phyloP scores from a whole-genome alignment of 2,797 vertebrate genomes.

The Pseudochromis fuscus region DNA sequence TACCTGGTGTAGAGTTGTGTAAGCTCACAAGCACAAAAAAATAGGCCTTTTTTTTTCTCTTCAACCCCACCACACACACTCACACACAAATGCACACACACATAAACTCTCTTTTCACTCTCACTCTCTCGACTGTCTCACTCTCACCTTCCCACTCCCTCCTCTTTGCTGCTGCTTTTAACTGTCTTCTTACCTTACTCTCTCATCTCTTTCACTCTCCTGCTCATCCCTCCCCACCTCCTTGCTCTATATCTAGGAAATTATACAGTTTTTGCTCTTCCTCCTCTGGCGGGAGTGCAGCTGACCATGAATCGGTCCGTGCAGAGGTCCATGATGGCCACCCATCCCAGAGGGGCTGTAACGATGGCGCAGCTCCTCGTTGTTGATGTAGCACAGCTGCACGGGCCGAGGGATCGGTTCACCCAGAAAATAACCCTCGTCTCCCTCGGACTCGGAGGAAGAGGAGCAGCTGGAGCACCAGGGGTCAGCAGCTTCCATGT shows the following conservation, averaged over 20 bases:
- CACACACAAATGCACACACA: slow-evolving; percentile 18
- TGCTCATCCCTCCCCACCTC: slow-evolving; percentile 54
- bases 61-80: slow-evolving; percentile 55
- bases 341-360: slow-evolving; percentile 88
- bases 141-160: slow-evolving; percentile 77
- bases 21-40: slow-evolving; percentile 87
- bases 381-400: slow-evolving; percentile 94
- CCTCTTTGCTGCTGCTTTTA: slow-evolving; percentile 62
- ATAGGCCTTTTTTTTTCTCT: slow-evolving; percentile 69
- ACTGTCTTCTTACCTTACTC: slow-evolving; percentile 62
- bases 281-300: slow-evolving; percentile 94
- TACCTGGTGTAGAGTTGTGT: slow-evolving; percentile 78
- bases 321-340: slow-evolving; percentile 82
- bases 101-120: slow-evolving; percentile 60
- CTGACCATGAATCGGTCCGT: slow-evolving; percentile 86
- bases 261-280: slow-evolving; percentile 99
- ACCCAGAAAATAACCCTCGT: slow-evolving; percentile 95
- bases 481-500: slow-evolving; percentile 79
- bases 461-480: slow-evolving; percentile 97
- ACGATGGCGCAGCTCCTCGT: slow-evolving; percentile 94
- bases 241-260: slow-evolving; percentile 88
- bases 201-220: slow-evolving; percentile 60
- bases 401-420: slow-evolving; percentile 95
- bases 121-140: slow-evolving; percentile 67
- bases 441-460: slow-evolving; percentile 94